phyloP scores from a whole-genome alignment of 2,888 invertebrate genomes.

The Bombyx huttoni region DNA sequence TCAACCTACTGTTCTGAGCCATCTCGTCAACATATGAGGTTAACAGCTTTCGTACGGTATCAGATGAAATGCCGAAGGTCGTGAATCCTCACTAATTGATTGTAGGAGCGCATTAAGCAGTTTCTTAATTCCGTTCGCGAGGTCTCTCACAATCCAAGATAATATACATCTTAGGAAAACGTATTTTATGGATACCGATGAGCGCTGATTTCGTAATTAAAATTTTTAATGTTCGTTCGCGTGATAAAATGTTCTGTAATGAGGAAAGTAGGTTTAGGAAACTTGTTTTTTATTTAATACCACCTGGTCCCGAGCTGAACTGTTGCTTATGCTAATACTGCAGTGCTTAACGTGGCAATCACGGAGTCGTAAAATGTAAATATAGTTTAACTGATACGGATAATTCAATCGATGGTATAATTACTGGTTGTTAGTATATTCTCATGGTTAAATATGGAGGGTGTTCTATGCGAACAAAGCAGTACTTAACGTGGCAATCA shows the following conservation, averaged over 20 bases:
- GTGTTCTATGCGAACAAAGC: background rate
- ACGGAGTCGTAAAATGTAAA: background rate
- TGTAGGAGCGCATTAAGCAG: slow-evolving; percentile 3
- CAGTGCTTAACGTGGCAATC: slow-evolving; percentile 7
- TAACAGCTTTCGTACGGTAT: slow-evolving; percentile 21
- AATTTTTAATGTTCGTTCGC: background rate
- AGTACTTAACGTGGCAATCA: slow-evolving; percentile 7
- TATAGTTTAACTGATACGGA: background rate
- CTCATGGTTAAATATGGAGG: too few relatives aligned
- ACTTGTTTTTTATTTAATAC: background rate
- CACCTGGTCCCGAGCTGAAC: background rate
- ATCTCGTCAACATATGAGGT: slow-evolving; percentile 13
- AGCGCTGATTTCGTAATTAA: background rate
- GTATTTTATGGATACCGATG: background rate
- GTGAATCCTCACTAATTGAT: slow-evolving; percentile 28
- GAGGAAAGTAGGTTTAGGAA: background rate
- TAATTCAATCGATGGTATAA: background rate
- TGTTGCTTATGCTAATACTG: background rate
- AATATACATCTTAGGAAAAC: background rate
- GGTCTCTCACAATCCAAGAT: background rate
- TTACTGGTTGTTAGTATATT: too few relatives aligned
- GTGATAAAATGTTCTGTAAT: background rate
- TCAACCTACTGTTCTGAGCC: background rate
- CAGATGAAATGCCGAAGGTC: slow-evolving; percentile 17
- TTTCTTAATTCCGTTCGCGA: slow-evolving; percentile 1